These are phyloP conservation scores for Helicoverpa zea DNA, from an alignment of 1,140 invertebrate genomes.

Conservation along the genomic window DNA sequence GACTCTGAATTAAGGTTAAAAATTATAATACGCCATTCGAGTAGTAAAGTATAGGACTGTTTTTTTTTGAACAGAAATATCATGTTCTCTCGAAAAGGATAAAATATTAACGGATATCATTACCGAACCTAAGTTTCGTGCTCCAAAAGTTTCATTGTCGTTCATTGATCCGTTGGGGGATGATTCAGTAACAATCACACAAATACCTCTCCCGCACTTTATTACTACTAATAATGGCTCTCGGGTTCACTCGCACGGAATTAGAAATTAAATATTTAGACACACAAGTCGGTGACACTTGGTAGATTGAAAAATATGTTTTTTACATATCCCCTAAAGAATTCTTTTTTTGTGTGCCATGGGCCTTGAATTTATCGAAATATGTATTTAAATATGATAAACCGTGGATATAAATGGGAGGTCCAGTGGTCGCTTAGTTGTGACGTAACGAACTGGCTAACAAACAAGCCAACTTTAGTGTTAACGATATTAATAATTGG, in stretches of 20 bases:
- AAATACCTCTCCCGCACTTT: conserved; percentile 14
- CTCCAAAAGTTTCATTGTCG: conserved; percentile 27
- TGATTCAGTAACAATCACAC: conserved; percentile 41
- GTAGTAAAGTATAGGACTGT: no score
- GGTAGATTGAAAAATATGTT: not conserved
- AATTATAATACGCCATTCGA: no score
- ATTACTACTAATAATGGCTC: conserved; percentile 2
- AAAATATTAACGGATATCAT: conserved; percentile 40
- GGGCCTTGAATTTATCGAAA: not conserved
- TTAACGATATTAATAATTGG: conserved; percentile 40
- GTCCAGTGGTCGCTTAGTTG: conserved; percentile 25
- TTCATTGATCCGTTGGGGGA: conserved; percentile 30
- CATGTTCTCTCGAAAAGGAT: not conserved
- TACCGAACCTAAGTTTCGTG: conserved; percentile 8
- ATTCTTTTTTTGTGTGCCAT: not conserved
- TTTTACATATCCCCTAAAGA: not conserved
- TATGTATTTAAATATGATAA: not conserved
- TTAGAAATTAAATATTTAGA: conserved; percentile 43
- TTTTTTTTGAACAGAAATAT: no score
- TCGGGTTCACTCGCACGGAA: conserved; percentile 17
- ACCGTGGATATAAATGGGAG: not conserved
- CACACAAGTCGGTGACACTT: not conserved
- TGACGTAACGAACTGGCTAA: conserved; percentile 13
- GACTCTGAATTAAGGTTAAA: no score
- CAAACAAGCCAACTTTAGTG: conserved; percentile 36